Conservation (phyloP, 2,888 invertebrate species). For the Strigamia crassipes region DNA sequence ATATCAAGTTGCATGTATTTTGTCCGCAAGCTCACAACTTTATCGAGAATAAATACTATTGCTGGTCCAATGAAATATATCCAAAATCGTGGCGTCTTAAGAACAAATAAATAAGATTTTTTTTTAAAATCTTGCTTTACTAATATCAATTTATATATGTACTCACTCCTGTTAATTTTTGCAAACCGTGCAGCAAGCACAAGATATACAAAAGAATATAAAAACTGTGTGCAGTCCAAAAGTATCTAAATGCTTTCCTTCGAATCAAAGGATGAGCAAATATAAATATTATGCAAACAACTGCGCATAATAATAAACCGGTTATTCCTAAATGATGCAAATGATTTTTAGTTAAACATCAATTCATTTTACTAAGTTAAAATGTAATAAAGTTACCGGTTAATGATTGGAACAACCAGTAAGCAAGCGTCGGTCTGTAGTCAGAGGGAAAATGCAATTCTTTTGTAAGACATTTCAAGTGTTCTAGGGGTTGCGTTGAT, state of each 20-base stretch:
- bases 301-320: slow-evolving; percentile 82
- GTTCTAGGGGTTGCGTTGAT: slow-evolving; percentile 91
- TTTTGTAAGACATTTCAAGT: slow-evolving; percentile 86
- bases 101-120: background rate
- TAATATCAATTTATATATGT: too few species aligned
- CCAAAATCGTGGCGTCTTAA: slow-evolving; percentile 78
- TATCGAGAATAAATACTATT: slow-evolving; percentile 84
- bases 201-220: slow-evolving; percentile 84
- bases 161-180: slow-evolving; percentile 81
- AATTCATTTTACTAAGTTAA: slow-evolving; percentile 1
- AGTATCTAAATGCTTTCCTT: slow-evolving; percentile 91
- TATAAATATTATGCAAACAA: slow-evolving; percentile 95
- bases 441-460: slow-evolving; percentile 94
- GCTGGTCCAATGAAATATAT: slow-evolving; percentile 91
- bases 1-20: slow-evolving; percentile 91
- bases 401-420: slow-evolving; percentile 93
- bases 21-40: slow-evolving; percentile 87
- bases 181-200: slow-evolving; percentile 86
- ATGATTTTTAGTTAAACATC: background rate
- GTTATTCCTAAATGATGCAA: slow-evolving; percentile 70
- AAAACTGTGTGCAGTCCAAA: slow-evolving; percentile 91
- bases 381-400: slow-evolving; percentile 69
- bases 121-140: too few species aligned
- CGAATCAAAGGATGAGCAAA: slow-evolving; percentile 92
- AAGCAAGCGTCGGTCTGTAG: slow-evolving; percentile 89